Percentiles rank a stretch among this genome's conserved stretches.
Conservation (phyloP, 1,140 invertebrate genomes). For the Brachionus rotundiformis region DNA sequence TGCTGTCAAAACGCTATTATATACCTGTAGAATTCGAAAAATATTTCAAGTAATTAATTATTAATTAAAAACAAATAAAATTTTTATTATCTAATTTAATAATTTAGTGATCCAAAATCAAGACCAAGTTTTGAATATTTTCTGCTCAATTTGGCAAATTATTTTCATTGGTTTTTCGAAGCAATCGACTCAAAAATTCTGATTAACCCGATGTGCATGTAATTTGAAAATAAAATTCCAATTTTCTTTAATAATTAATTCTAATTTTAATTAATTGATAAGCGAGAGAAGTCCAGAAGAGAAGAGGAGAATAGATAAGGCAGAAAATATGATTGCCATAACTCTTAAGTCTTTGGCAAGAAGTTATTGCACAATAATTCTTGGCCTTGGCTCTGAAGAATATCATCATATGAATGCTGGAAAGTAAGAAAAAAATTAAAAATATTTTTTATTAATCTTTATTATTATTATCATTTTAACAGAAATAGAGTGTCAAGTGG, state of each 20-base stretch:
- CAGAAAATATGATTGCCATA: conserved; percentile 56
- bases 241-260: conserved; percentile 30
- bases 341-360: conserved; percentile 59
- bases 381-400: conserved; percentile 60
- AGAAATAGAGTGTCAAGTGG: conserved; percentile 61
- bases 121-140: conserved; percentile 58
- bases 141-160: conserved; percentile 59
- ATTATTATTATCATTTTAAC: conserved; percentile 28
- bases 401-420: conserved; percentile 64
- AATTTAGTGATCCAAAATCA: conserved; percentile 40
- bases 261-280: conserved; percentile 27
- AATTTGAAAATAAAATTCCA: conserved; percentile 25
- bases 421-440: conserved; percentile 57
- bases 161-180: conserved; percentile 63
- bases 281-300: conserved; percentile 62
- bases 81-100: neutral
- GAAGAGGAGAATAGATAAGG: conserved; percentile 58
- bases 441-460: neutral
- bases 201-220: conserved; percentile 61
- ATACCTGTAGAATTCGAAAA: conserved; percentile 35
- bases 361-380: conserved; percentile 60
- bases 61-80: neutral
- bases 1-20: conserved; percentile 40
- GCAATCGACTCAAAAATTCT: conserved; percentile 58
- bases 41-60: conserved; percentile 21